These are phyloP conservation scores for Mormyrus lacerda DNA, from an alignment of 2,113 vertebrate species.

Conservation along the genomic window DNA sequence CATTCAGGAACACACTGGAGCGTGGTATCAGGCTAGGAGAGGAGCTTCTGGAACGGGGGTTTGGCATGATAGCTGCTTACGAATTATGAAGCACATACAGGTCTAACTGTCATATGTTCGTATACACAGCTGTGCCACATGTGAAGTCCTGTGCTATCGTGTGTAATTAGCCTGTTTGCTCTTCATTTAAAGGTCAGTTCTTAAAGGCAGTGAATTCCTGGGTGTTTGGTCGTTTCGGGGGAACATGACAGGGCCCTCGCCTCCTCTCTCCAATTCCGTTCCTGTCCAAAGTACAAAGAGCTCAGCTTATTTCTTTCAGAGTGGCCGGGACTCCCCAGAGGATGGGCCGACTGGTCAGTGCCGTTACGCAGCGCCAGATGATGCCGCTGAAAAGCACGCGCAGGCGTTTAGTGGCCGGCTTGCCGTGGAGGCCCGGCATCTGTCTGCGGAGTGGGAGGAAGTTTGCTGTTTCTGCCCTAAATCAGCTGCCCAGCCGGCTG, in stretches of 20 bases:
- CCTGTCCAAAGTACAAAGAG: not conserved
- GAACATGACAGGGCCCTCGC: not conserved
- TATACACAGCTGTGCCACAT: not conserved
- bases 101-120: not conserved
- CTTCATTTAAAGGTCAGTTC: not conserved
- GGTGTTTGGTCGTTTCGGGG: not conserved
- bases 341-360: not conserved
- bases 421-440: not conserved
- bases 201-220: not conserved
- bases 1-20: not conserved
- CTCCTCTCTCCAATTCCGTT: not conserved
- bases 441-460: not conserved
- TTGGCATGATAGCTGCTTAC: not conserved
- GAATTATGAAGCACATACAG: not conserved
- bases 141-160: not conserved
- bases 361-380: not conserved
- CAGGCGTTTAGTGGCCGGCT: not conserved
- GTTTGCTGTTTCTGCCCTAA: conserved; percentile 6
- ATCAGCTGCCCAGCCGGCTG: not conserved
- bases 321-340: not conserved
- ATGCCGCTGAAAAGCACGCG: not conserved
- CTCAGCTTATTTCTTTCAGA: not conserved
- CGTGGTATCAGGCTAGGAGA: not conserved
- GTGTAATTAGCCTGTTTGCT: not conserved
- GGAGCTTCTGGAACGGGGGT: not conserved